These are phyloP conservation scores for Myanophis thanlyinensis DNA, from an alignment of 2,113 vertebrate species.

Conservation along the genomic window DNA sequence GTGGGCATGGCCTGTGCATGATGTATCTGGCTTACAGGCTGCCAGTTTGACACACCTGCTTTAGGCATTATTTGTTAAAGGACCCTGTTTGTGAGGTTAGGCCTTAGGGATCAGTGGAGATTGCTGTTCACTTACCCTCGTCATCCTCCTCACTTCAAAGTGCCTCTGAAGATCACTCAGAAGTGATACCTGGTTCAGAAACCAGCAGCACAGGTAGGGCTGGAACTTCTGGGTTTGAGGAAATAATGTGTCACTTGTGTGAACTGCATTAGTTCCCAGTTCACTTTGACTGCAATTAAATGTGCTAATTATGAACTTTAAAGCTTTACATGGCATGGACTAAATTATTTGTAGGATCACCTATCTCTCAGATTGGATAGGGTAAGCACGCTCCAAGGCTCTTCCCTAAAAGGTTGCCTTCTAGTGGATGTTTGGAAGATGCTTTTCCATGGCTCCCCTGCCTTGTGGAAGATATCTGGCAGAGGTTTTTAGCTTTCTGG, in stretches of 20 bases:
- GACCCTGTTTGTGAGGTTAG: not conserved
- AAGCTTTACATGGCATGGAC: not conserved
- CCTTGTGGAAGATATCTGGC: not conserved
- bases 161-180: not conserved
- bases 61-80: not conserved
- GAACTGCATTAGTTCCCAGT: not conserved
- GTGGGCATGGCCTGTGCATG: no score
- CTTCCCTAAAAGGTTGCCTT: not conserved
- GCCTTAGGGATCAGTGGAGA: not conserved
- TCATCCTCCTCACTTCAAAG: not conserved
- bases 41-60: no score
- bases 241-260: not conserved
- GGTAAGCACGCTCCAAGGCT: not conserved
- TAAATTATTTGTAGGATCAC: not conserved
- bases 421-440: not conserved
- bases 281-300: not conserved
- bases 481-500: not conserved
- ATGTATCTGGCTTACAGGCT: no score
- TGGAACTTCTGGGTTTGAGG: not conserved
- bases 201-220: not conserved
- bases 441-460: not conserved
- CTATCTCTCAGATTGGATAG: not conserved
- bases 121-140: not conserved
- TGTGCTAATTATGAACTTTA: not conserved
- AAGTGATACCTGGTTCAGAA: not conserved